Percentiles rank a stretch among this genome's conserved stretches.
Conservation (phyloP, 35 echinoderm and acorn worm genomes). For the Nesometra sesokonis region DNA sequence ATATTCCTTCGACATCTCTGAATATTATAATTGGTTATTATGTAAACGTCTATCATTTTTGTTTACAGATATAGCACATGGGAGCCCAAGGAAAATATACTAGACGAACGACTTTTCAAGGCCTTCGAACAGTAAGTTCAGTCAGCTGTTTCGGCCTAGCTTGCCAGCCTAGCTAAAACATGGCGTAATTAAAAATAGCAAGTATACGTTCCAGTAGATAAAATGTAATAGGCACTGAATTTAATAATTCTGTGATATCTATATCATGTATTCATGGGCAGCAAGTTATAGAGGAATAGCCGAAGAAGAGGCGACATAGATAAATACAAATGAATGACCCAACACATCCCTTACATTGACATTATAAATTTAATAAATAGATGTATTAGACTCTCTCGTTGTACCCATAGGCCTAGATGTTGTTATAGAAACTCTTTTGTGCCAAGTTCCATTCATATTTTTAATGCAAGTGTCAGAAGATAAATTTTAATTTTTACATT, state of each 20-base stretch:
- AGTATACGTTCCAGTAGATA: too few relatives aligned
- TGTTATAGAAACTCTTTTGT: too few relatives aligned
- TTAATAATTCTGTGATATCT: too few relatives aligned
- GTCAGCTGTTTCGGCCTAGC: background rate
- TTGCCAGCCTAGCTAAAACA: background rate
- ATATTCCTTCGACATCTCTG: background rate
- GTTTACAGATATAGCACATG: slow-evolving; percentile 75
- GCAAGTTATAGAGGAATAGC: background rate
- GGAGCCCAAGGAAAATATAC: slow-evolving; percentile 86
- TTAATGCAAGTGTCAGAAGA: too few relatives aligned
- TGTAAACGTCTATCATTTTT: background rate
- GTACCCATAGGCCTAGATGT: too few relatives aligned
- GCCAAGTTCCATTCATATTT: too few relatives aligned
- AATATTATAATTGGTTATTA: background rate
- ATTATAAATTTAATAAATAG: too few relatives aligned
- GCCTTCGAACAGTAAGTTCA: slow-evolving; percentile 30
- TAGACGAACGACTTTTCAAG: slow-evolving; percentile 57
- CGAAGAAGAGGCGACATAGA: background rate
- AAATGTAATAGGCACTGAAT: too few relatives aligned
- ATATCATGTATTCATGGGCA: background rate
- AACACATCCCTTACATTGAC: too few relatives aligned
- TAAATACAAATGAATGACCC: too few relatives aligned
- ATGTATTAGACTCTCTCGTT: too few relatives aligned
- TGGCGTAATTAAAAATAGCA: background rate
- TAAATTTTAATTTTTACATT: too few relatives aligned